Evolutionary conservation across 2,113 vertebrate species (phyloP), one percentile per base, ranked within the genome.

Genomic region (Oreochromis aureus): DNA sequence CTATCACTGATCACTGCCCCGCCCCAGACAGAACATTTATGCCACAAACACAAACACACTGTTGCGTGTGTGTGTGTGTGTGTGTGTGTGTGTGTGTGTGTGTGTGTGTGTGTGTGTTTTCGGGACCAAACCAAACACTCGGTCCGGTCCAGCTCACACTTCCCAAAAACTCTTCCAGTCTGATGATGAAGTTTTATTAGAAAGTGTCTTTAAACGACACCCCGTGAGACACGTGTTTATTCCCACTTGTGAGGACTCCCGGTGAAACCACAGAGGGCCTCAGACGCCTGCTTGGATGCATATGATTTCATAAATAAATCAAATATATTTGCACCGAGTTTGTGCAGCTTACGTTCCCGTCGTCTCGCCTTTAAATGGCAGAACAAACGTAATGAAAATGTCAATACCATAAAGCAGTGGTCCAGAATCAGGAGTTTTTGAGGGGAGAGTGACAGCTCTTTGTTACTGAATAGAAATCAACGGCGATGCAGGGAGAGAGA

Each of bases 391-490:
- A 93, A 94, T 90, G 89, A 91, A 94, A 96, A 95, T 89, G 91
- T 94, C 91, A 93, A 76, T 91, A 94, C 86, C 93, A 87, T 94
- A 89, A 89, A 94, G 90, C 88, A 27, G 82, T 71, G 89, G 86
- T 94, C 96, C 96, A 95, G 97, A 97, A 96, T 95, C 92, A 92
- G 95, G 96, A 95, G 97, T 96, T 88, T 96, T 90, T 97, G 96
- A 97, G 96, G 95, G 95, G 93, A 97, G 97, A 97, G 96, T 98
- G 98, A 98, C 98, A 98, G 97, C 97, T 98, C 98, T 99, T 99
- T 99, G 98, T 99, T 99, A 98, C 97, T 97, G 98, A 97, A 97
- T 97, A 97, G 97, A 96, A 98, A 97, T 97, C 97, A 96, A 97
- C 95, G 97, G 97, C 96, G 96, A 97, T 78, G 86, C 41, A 44